Conservation (phyloP, 2,888 invertebrate genomes). For the Drosophila heteroneura region DNA sequence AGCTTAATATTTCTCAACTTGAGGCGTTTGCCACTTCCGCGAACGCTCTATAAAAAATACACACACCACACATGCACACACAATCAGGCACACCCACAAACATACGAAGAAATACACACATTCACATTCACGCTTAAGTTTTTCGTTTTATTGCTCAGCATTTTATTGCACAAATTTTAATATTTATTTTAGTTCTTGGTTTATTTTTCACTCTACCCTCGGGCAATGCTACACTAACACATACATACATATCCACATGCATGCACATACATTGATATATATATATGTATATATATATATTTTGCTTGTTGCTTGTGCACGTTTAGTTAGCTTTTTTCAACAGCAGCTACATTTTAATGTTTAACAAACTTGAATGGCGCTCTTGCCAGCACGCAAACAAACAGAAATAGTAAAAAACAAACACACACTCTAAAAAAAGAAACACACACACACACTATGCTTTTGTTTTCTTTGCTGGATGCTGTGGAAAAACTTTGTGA, state of each 20-base stretch:
- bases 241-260: conserved; percentile 13
- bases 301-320: conserved; percentile 35
- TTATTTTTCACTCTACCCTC: conserved; percentile 61
- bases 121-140: conserved; percentile 32
- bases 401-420: conserved; percentile 25
- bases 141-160: conserved; percentile 62
- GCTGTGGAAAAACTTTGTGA: conserved; percentile 38
- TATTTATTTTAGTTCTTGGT: conserved; percentile 71
- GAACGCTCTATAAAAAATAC: conserved; percentile 55
- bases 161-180: conserved; percentile 76
- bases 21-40: conserved; percentile 73
- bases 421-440: not conserved
- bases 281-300: not conserved
- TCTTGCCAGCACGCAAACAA: conserved; percentile 46
- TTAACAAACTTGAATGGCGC: conserved; percentile 67
- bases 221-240: conserved; percentile 20
- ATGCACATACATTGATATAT: conserved; percentile 1
- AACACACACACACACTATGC: conserved; percentile 5
- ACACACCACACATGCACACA: conserved; percentile 28
- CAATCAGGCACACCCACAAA: conserved; percentile 2
- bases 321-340: conserved; percentile 63
- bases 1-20: conserved; percentile 64
- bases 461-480: conserved; percentile 24
- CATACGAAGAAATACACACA: conserved; percentile 1
- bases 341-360: conserved; percentile 65